Evolutionary conservation across 2,888 invertebrate species (phyloP).

Genomic region (Lapara coniferarum): DNA sequence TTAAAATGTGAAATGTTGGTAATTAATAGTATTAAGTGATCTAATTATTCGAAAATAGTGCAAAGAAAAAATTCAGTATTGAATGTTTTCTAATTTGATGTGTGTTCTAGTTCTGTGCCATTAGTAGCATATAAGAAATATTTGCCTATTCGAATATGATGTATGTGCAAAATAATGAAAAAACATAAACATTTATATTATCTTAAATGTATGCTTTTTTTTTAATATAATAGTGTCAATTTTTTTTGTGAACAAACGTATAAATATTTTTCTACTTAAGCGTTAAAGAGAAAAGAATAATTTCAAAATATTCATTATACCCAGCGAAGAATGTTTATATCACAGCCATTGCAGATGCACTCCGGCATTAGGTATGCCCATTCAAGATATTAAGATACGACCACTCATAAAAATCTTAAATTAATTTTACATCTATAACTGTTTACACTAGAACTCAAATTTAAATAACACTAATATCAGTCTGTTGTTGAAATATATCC

Average conservation of each 20-base stretch:
- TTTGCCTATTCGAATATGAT: not conserved
- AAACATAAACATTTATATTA: not conserved
- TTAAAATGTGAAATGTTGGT: too few species aligned
- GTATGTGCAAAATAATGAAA: not conserved
- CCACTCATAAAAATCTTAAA: constrained; percentile 48
- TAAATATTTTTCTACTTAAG: constrained; percentile 46
- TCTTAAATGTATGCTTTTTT: too few species aligned
- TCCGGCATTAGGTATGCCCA: constrained; percentile 74
- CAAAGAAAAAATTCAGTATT: not conserved
- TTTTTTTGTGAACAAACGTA: not conserved
- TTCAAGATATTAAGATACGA: constrained; percentile 55
- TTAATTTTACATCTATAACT: constrained; percentile 32
- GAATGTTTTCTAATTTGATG: not conserved
- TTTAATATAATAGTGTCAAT: not conserved
- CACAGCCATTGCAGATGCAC: constrained; percentile 76
- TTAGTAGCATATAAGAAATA: not conserved
- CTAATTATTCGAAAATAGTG: not conserved
- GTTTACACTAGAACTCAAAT: constrained; percentile 50
- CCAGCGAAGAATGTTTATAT: constrained; percentile 73
- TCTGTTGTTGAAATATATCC: constrained; percentile 36
- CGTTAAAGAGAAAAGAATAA: constrained; percentile 48
- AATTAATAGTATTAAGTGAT: not conserved
- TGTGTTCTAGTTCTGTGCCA: not conserved
- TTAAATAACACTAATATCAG: constrained; percentile 47
- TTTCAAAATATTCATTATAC: constrained; percentile 50